Conservation (phyloP, 2,888 invertebrate genomes). For the Drosophila koepferae region DNA sequence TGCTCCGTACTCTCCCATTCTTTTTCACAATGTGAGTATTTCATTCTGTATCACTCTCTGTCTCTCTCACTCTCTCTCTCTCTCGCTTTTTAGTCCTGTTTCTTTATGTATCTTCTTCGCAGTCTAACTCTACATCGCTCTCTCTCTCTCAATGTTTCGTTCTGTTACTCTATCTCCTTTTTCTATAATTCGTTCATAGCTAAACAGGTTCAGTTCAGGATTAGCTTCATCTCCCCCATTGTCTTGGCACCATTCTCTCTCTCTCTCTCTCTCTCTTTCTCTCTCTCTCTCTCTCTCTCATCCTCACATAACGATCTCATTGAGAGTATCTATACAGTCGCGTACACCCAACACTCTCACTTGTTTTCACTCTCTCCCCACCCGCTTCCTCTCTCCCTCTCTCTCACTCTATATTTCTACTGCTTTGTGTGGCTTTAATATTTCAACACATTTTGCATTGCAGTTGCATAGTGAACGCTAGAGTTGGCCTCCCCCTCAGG, state of each 20-base stretch:
- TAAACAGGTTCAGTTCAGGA: no score
- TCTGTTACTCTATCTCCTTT: not conserved
- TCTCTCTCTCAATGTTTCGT: no score
- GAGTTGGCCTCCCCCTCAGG: constrained; percentile 10
- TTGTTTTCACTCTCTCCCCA: not conserved
- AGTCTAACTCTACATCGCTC: not conserved
- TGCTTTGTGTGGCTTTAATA: constrained; percentile 60
- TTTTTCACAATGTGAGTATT: no score
- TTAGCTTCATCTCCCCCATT: not conserved
- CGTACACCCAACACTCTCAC: not conserved
- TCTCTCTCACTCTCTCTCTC: not conserved
- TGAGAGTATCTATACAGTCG: not conserved
- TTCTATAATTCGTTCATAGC: no score
- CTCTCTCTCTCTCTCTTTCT: not conserved
- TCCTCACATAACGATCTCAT: not conserved
- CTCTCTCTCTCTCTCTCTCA: not conserved
- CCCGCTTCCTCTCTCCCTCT: not conserved
- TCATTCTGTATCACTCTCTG: not conserved
- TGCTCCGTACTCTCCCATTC: not conserved
- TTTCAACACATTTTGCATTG: constrained; percentile 75
- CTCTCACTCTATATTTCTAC: not conserved
- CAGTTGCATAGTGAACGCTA: constrained; percentile 27
- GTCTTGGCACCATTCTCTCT: not conserved
- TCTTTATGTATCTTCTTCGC: no score
- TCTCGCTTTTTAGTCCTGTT: not conserved